Evolutionary conservation across 2,888 invertebrate genomes (phyloP).

Genomic region (Chalcosyrphus nemorum): DNA sequence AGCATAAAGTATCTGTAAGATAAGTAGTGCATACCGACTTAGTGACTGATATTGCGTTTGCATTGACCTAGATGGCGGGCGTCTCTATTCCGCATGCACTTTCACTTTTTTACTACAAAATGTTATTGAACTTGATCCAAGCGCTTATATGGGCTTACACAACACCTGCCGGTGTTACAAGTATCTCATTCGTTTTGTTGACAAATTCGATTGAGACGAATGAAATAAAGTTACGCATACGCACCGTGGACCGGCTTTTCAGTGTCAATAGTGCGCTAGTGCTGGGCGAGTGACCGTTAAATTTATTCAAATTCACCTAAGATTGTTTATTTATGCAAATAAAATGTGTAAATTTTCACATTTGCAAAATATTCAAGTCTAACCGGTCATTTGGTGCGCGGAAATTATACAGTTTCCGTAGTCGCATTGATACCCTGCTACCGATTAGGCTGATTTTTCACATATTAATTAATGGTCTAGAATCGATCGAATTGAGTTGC

Average conservation of each 20-base stretch:
- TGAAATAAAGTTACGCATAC: constrained; percentile 42
- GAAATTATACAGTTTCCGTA: constrained; percentile 18
- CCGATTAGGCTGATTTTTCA: neutral
- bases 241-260: constrained; percentile 10
- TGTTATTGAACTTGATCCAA: constrained; percentile 56
- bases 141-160: neutral
- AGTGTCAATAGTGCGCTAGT: neutral
- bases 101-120: constrained; percentile 51
- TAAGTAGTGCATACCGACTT: constrained; percentile 60
- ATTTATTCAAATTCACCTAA: constrained; percentile 36
- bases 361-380: constrained; percentile 15
- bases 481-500: neutral
- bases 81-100: constrained; percentile 36
- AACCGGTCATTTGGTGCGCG: constrained; percentile 26
- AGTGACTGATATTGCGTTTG: constrained; percentile 23
- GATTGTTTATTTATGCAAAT: constrained; percentile 29
- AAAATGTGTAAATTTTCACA: neutral
- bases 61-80: constrained; percentile 61
- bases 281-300: constrained; percentile 31
- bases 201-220: neutral
- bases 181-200: neutral
- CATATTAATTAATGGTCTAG: neutral
- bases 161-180: neutral
- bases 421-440: neutral
- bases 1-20: constrained; percentile 14